phyloP scores from a whole-genome alignment of 2,113 vertebrate genomes.

The Trichechus manatus region DNA sequence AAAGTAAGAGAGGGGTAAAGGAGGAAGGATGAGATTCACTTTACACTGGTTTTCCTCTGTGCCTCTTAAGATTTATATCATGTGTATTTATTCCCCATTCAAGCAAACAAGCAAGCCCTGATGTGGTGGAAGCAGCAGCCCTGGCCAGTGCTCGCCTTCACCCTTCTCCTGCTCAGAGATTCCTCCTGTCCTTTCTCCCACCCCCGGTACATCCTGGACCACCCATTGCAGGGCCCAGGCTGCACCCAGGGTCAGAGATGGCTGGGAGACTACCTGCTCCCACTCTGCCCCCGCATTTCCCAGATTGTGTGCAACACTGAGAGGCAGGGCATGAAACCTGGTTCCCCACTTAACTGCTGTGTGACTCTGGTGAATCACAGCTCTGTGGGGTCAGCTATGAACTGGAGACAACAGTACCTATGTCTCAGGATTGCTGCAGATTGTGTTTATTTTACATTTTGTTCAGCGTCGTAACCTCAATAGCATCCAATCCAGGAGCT shows the following conservation, averaged over 20 bases:
- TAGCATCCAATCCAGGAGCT: not conserved
- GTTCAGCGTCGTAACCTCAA: not conserved
- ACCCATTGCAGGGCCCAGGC: not conserved
- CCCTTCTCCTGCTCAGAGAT: not conserved
- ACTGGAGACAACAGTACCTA: not conserved
- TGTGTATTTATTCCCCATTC: not conserved
- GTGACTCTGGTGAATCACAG: not conserved
- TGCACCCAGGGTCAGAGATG: not conserved
- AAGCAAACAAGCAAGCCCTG: not conserved
- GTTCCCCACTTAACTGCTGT: not conserved
- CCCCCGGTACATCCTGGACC: not conserved
- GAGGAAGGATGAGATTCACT: not conserved
- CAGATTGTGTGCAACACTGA: not conserved
- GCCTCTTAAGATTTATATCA: not conserved
- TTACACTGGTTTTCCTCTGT: not conserved
- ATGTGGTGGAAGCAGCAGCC: too few species aligned
- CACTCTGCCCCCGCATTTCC: too few species aligned
- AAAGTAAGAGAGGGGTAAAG: not conserved
- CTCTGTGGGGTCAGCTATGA: not conserved
- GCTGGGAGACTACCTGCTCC: not conserved
- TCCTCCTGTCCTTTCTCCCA: accelerated
- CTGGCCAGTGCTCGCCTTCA: not conserved
- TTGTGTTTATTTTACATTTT: not conserved
- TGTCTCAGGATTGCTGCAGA: not conserved
- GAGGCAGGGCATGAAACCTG: not conserved